Base-by-base conservation (phyloP, 2,888 invertebrate species). In the Drosophila monieri region DNA sequence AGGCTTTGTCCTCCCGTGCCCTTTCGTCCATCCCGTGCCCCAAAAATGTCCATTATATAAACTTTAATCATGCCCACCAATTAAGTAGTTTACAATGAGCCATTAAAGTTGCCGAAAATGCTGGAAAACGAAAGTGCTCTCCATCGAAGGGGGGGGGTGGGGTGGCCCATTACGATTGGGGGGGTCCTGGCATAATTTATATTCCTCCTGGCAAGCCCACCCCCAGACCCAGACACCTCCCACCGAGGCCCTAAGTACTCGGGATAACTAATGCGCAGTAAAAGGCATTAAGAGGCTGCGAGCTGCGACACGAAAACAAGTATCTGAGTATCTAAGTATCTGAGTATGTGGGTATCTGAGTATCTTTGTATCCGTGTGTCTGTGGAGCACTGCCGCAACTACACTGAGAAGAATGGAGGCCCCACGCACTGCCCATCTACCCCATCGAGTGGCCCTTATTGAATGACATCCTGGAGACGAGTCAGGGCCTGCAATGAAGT, bases 261-360 rank as follows among this genome's bases (percentile, higher is more conserved):
- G 51, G 69, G 21, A 64, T 58, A 44, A 62, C 62, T 64, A 66
- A 64, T 69, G 62, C 65, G 60, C 59, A 73, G 62, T 56, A 51
- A 67, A 55, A 41, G 60, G 60, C 76, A 61, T 73, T 76, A 53
- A 49, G 60, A 66, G 61, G 61, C 64, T 58, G 58, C 64, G 18
- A 27, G 41, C 27, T 27, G 18, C 35, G 57, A 60, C 61, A 27
- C 46, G 14, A 46, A 35, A 47, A 47, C 15, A 47, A 23, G 47
- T 18, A 27, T 18, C 27, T 15, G 15, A 10, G 47, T 14, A 30
- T 23, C 23, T 5, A 0, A n/a, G 46, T 14, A 8, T 23, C 23
- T 5, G 1, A n/a, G 46, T 14, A 8, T 18, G 18, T 18, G 1
- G 18, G 47, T 15, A 14, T 15, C 15, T 14, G 10, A 10, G 47